These are phyloP conservation scores for Balanococcus diminutus DNA, from an alignment of 2,888 invertebrate genomes.

Conservation along the genomic window DNA sequence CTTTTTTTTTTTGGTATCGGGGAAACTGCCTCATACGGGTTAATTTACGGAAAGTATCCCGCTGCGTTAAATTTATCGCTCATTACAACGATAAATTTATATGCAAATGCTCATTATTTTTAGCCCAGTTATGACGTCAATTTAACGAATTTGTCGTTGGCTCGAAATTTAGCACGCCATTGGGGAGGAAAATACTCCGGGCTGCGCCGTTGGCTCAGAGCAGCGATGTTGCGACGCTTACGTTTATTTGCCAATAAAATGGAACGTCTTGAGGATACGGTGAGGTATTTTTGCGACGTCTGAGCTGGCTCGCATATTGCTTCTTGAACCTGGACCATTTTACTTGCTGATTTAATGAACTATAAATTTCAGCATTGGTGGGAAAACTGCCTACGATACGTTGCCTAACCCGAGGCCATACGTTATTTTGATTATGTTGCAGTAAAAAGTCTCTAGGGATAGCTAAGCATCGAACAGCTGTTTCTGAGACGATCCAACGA, in stretches of 20 bases:
- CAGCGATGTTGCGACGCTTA: constrained; percentile 65
- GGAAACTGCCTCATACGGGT: neutral
- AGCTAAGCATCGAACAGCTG: constrained; percentile 70
- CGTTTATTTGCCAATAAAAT: constrained; percentile 40
- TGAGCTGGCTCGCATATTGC: neutral
- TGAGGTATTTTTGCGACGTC: neutral
- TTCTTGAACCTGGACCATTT: constrained; percentile 55
- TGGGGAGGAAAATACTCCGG: neutral
- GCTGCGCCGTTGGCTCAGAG: constrained; percentile 21
- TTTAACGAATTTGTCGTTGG: neutral
- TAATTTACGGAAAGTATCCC: neutral
- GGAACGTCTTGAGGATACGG: constrained; percentile 33
- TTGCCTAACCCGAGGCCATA: constrained; percentile 70
- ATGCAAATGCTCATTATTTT: neutral
- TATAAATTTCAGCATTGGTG: constrained; percentile 65
- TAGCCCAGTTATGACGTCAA: constrained; percentile 26
- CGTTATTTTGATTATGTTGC: constrained; percentile 70
- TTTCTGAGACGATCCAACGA: constrained; percentile 71
- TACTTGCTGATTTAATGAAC: constrained; percentile 63
- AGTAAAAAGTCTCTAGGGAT: constrained; percentile 74
- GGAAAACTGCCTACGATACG: constrained; percentile 70
- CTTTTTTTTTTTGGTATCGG: neutral
- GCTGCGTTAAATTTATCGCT: constrained; percentile 11
- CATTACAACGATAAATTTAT: neutral
- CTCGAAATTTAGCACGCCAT: neutral